Percentiles rank a stretch among this genome's conserved stretches.
These are phyloP conservation scores for Pandemis heparana DNA, from an alignment of 2,888 invertebrate genomes.

Conservation along the genomic window DNA sequence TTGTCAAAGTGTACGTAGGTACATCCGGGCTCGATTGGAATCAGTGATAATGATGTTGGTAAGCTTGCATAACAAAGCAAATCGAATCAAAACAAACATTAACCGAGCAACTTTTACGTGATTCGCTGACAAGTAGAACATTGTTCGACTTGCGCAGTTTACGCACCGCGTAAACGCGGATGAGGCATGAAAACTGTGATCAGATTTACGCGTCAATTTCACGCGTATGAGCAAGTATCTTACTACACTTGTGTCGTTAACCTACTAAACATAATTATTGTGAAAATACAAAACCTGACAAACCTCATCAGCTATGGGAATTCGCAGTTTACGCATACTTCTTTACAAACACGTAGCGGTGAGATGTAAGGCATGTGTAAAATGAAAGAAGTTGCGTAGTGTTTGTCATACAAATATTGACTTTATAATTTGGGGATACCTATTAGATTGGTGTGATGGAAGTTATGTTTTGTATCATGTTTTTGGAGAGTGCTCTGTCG, in stretches of 20 bases:
- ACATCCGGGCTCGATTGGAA: conserved; percentile 42
- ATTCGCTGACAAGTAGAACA: conserved; percentile 6
- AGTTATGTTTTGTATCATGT: neutral
- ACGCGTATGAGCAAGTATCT: conserved; percentile 24
- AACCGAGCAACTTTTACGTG: conserved; percentile 6
- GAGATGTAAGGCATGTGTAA: neutral
- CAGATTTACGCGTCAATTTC: conserved; percentile 26
- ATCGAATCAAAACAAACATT: conserved; percentile 31
- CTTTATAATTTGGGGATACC: neutral
- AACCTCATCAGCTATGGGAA: conserved; percentile 21
- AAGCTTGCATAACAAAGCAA: conserved; percentile 34
- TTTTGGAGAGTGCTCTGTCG: neutral
- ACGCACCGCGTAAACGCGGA: conserved; percentile 14
- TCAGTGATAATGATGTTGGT: conserved; percentile 24
- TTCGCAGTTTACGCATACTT: conserved; percentile 7
- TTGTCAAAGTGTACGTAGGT: conserved; percentile 42
- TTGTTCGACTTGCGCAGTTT: neutral
- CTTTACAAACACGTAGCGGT: neutral
- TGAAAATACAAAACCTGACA: conserved; percentile 23
- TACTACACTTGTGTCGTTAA: conserved; percentile 35
- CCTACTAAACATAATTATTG: conserved; percentile 32
- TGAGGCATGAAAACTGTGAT: conserved; percentile 6
- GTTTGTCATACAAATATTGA: conserved; percentile 8
- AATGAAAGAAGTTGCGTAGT: neutral
- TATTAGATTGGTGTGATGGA: neutral